Percentiles rank a stretch among this genome's conserved stretches.
Conservation (phyloP, 2,113 vertebrate species). For the Orientallactaga bullata region DNA sequence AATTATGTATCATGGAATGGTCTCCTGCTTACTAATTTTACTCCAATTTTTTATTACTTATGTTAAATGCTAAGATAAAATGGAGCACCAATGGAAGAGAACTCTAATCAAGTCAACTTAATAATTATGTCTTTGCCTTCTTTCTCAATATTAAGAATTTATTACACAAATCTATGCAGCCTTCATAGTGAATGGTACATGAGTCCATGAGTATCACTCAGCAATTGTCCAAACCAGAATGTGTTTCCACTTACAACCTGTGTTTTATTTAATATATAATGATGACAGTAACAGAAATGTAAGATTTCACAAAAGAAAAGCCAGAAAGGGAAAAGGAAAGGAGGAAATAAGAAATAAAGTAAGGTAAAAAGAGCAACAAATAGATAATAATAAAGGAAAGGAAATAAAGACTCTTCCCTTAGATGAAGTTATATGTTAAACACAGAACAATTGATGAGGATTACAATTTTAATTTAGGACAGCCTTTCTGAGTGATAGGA, state of each 20-base stretch:
- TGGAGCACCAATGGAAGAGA: background rate
- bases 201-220: no score
- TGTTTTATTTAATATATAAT: background rate
- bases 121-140: background rate
- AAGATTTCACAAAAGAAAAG: background rate
- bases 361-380: accelerated
- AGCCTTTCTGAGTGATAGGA: background rate
- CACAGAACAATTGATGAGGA: background rate
- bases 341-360: accelerated
- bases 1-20: background rate
- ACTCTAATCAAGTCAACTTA: background rate
- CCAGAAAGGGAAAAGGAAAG: no score
- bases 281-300: background rate
- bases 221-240: background rate
- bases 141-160: background rate
- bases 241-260: background rate
- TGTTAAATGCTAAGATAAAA: background rate
- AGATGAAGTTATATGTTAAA: background rate
- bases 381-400: background rate
- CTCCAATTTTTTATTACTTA: background rate
- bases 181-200: background rate
- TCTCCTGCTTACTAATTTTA: background rate
- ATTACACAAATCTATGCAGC: background rate
- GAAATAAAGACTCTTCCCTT: no score
- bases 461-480: background rate